Conservation (phyloP, 2,797 vertebrate genomes). For the Champsocephalus gunnari region DNA sequence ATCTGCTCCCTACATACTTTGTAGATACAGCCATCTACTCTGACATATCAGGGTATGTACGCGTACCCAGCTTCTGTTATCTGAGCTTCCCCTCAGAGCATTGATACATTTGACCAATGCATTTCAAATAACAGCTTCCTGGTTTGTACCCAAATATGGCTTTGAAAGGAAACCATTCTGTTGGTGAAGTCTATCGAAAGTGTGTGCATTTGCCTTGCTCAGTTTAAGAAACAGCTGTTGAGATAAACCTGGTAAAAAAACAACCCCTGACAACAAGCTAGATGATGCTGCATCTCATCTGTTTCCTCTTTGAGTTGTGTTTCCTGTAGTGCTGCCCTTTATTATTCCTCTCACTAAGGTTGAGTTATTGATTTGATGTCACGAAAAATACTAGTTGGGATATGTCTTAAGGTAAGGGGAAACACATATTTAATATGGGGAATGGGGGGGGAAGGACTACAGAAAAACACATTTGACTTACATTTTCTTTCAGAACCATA, state of each 20-base stretch:
- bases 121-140: conserved; percentile 7
- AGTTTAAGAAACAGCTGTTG: conserved; percentile 21
- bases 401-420: background rate
- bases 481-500: background rate
- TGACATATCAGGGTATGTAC: conserved; percentile 94
- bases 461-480: background rate
- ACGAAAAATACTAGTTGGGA: background rate
- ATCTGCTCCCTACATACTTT: conserved; percentile 97
- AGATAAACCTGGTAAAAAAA: conserved; percentile 4
- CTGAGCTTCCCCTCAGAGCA: background rate
- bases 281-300: conserved; percentile 1
- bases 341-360: background rate
- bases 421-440: background rate
- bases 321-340: background rate
- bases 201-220: conserved; percentile 3
- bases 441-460: background rate
- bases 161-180: conserved; percentile 9
- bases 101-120: background rate
- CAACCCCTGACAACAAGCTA: conserved; percentile 7
- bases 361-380: background rate
- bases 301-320: background rate
- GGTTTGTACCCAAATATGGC: conserved; percentile 5
- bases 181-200: conserved; percentile 18
- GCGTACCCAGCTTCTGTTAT: background rate
- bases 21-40: conserved; percentile 99